Conservation (phyloP, 2,888 invertebrate genomes). For the Agrotis segetum region DNA sequence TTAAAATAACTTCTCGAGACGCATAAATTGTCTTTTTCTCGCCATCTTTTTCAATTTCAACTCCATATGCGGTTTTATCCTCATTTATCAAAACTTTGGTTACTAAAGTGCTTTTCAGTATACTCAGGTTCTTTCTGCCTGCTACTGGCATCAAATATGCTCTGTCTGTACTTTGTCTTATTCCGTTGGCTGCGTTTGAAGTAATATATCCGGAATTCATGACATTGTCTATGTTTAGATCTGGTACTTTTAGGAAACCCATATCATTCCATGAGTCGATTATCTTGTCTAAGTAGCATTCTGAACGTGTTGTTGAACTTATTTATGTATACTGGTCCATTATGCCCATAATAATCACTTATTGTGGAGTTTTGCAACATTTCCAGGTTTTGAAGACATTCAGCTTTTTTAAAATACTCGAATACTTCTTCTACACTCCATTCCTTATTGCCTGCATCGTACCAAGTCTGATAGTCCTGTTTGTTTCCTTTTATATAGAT, state of each 20-base stretch:
- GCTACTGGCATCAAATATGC: conserved; percentile 79
- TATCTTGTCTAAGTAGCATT: conserved; percentile 60
- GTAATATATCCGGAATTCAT: conserved; percentile 86
- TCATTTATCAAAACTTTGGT: conserved; percentile 53
- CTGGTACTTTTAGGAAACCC: conserved; percentile 78
- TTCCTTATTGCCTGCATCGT: conserved; percentile 86
- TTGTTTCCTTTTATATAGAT: conserved; percentile 88
- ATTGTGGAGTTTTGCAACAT: conserved; percentile 65
- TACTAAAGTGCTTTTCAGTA: conserved; percentile 45
- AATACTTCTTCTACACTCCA: conserved; percentile 89
- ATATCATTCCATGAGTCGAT: conserved; percentile 82
- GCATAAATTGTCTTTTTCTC: conserved; percentile 26
- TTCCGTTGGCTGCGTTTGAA: conserved; percentile 84
- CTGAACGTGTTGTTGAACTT: conserved; percentile 82
- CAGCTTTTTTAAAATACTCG: conserved; percentile 87
- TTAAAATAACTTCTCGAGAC: conserved; percentile 78
- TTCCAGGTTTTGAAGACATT: conserved; percentile 78
- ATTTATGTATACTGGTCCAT: conserved; percentile 85
- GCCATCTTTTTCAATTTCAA: conserved; percentile 44
- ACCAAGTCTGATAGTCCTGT: conserved; percentile 82
- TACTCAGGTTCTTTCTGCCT: conserved; percentile 56
- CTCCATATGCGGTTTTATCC: conserved; percentile 42
- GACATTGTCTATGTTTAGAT: conserved; percentile 81
- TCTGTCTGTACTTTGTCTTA: conserved; percentile 91
- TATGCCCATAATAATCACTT: conserved; percentile 75